phyloP scores from a whole-genome alignment of 2,797 vertebrate genomes.

The Ctenopoma kingsleyae region DNA sequence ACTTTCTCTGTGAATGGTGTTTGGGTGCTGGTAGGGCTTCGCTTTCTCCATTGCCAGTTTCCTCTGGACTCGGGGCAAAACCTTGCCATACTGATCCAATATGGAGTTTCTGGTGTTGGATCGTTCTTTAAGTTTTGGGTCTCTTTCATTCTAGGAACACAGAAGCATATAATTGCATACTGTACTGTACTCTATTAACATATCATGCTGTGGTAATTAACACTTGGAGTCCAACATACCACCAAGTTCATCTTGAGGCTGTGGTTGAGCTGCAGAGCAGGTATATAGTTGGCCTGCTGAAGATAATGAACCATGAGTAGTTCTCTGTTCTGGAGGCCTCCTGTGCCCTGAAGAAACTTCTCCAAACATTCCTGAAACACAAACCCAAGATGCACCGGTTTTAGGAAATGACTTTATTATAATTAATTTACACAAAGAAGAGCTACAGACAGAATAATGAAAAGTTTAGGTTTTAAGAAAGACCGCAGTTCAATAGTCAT shows the following conservation, averaged over 20 bases:
- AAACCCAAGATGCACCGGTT: constrained; percentile 20
- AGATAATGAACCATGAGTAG: constrained; percentile 94
- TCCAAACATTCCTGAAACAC: constrained; percentile 90
- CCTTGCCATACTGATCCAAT: constrained; percentile 91
- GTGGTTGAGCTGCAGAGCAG: constrained; percentile 94
- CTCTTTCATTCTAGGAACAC: constrained; percentile 87
- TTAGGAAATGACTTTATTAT: neutral
- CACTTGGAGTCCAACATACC: constrained; percentile 76
- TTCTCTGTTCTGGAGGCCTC: constrained; percentile 90
- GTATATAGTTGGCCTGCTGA: constrained; percentile 93
- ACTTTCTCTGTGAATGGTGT: constrained; percentile 89
- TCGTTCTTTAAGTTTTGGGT: constrained; percentile 90
- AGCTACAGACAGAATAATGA: neutral
- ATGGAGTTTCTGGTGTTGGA: constrained; percentile 91
- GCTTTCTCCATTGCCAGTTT: constrained; percentile 90
- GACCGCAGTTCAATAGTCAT: neutral
- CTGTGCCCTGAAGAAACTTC: constrained; percentile 88
- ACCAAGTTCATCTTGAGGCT: constrained; percentile 87
- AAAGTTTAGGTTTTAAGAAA: too few species aligned
- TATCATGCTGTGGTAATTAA: neutral
- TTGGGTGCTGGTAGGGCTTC: constrained; percentile 89
- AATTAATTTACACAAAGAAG: neutral
- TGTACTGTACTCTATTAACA: too few species aligned
- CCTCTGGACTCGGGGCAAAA: constrained; percentile 92
- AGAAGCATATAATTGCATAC: neutral